Base-by-base conservation (phyloP, 1,140 invertebrate genomes). In the Physella acuta region DNA sequence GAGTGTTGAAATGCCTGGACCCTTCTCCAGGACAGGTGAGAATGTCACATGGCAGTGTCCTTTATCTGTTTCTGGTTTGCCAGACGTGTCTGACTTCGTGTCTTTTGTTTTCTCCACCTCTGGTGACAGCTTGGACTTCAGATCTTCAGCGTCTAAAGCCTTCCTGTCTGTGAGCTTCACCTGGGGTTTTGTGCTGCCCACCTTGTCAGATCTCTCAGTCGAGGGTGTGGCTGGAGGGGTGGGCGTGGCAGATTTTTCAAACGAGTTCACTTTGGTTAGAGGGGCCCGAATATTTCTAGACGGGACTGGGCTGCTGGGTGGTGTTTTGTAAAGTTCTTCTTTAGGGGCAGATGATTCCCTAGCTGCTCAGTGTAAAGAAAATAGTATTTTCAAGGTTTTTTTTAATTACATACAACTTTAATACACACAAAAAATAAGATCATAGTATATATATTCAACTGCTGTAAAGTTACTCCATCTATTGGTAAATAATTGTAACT, bases 241-340 rank as follows among this genome's bases (percentile, higher is more conserved):
- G 4, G 73, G 70, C 28, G 72, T 65, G 14, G 61, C 70, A 3
- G 71, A 70, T 14, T 72, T 70, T 55, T 81, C 79, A 71, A 78
- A 74, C 8, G 79, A 81, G 17, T 74, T 69, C 30, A 78, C 78
- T 55, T 79, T 81, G 39, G 73, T 72, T n/a, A 81, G 71, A 24
- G 73, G 71, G 4, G 71, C 73, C 67, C 68, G 28, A n/a, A 58
- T 53, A 56, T 44, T 73, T 67, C 71, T 65, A 39, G 37, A 68
- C 52, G 68, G 75, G 36, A 75, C 68, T 17, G 79, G 79, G 52
- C 78, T 79, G 58, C 75, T 74, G n/a, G 79, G 79, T 56, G 79
- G 79, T 3, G 79, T 81, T 49, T 76, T 73, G 62, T 68, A 81
- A 2, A 69, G 70, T 36, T 78, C 75, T 14, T 76, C 74, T 36